These are phyloP conservation scores for Gavia stellata DNA, from an alignment of 2,113 vertebrate species.

Conservation along the genomic window DNA sequence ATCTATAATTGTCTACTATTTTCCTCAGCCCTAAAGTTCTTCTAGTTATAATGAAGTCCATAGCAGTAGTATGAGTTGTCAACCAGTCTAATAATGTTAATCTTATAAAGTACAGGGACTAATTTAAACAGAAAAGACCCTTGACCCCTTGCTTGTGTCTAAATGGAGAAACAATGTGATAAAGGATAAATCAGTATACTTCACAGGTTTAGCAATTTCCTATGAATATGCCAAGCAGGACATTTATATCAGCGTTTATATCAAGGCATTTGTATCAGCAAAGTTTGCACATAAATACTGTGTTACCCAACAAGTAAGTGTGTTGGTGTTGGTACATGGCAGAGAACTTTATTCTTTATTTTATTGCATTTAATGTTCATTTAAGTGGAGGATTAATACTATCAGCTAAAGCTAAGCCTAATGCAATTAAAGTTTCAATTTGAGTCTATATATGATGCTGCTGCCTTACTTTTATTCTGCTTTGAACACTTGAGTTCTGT, in stretches of 20 bases:
- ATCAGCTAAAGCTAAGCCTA: background rate
- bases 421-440: background rate
- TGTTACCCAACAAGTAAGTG: background rate
- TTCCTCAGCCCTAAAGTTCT: background rate
- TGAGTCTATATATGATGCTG: background rate
- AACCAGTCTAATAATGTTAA: background rate
- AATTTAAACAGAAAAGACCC: background rate
- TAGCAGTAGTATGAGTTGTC: constrained; percentile 3
- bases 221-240: background rate
- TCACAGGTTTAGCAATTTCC: background rate
- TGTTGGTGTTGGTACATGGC: background rate
- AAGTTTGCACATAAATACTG: background rate
- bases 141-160: constrained; percentile 10
- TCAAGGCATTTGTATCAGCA: background rate
- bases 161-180: background rate
- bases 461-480: background rate
- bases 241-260: background rate
- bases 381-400: background rate
- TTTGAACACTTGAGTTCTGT: background rate
- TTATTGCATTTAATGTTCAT: background rate
- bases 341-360: background rate
- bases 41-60: background rate
- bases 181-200: background rate
- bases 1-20: background rate
- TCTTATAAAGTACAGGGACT: background rate